Percentiles rank a stretch among this genome's conserved stretches.
Conservation (phyloP, 2,113 vertebrate species). For the Psilopsiagon aurifrons region DNA sequence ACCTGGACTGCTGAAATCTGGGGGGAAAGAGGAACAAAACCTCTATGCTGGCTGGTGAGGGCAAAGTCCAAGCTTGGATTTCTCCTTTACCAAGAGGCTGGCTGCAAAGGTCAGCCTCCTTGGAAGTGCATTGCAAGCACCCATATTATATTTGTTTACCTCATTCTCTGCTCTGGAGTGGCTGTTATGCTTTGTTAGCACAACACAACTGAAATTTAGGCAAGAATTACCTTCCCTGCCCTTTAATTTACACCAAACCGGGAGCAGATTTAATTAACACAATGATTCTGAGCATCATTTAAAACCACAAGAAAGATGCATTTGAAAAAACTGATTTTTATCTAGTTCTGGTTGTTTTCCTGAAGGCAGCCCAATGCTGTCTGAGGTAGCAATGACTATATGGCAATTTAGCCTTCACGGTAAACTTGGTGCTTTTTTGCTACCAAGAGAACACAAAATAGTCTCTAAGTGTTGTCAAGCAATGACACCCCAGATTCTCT, state of each 20-base stretch:
- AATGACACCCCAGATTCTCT: background rate
- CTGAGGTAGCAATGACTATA: background rate
- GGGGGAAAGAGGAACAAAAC: background rate
- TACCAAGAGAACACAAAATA: background rate
- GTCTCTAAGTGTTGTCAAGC: background rate
- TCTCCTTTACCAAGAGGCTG: background rate
- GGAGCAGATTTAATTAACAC: background rate
- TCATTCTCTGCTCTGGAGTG: background rate
- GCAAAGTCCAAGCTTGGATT: background rate
- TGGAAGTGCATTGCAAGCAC: background rate
- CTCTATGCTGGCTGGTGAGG: background rate
- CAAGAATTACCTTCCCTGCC: background rate
- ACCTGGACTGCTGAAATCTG: background rate
- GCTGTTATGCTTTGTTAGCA: background rate
- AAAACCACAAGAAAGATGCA: slow-evolving; percentile 1
- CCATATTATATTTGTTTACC: background rate
- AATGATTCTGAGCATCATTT: background rate
- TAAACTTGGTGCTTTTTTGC: background rate
- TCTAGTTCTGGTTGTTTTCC: background rate
- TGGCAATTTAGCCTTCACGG: background rate
- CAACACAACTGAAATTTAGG: background rate
- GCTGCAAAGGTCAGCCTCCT: background rate
- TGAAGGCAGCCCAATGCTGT: background rate
- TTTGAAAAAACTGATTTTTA: background rate
- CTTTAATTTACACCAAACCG: background rate